Evolutionary conservation across 2,113 vertebrate species (phyloP).

Genomic region (Callocephalon fimbriatum): DNA sequence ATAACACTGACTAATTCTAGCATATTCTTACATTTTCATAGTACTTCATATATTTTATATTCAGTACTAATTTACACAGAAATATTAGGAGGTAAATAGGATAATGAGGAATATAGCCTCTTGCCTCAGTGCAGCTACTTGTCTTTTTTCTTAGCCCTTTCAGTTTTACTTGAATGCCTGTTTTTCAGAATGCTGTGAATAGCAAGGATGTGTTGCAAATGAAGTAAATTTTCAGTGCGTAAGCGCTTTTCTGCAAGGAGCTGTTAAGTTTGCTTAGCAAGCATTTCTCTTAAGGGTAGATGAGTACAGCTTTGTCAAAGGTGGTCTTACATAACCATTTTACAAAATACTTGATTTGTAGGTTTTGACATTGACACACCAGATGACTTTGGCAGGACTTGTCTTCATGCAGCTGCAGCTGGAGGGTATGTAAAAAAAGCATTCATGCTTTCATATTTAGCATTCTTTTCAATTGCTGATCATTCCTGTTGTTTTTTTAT

Average conservation of each 20-base stretch:
- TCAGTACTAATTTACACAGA: not conserved
- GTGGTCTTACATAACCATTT: constrained; percentile 3
- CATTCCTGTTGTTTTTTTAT: not conserved
- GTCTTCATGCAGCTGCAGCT: constrained; percentile 98
- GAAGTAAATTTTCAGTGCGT: not conserved
- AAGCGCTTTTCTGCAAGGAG: not conserved
- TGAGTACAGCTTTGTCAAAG: not conserved
- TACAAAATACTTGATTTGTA: constrained; percentile 65
- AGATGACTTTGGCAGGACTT: constrained; percentile 98
- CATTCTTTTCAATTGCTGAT: not conserved
- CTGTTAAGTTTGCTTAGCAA: not conserved
- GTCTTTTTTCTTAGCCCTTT: not conserved
- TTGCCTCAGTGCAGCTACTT: not conserved
- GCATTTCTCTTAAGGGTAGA: not conserved
- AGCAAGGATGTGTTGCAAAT: not conserved
- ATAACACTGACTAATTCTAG: not conserved
- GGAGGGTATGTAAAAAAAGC: constrained; percentile 88
- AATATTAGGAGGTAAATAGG: not conserved
- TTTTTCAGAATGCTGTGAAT: not conserved
- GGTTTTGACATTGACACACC: constrained; percentile 98
- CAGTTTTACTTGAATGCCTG: not conserved
- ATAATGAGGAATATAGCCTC: not conserved
- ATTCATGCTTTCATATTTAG: not conserved
- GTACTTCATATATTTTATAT: not conserved
- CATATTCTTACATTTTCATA: not conserved